These are phyloP conservation scores for Pipistrellus pipistrellus DNA, from an alignment of 2,797 vertebrate genomes.

Conservation along the genomic window DNA sequence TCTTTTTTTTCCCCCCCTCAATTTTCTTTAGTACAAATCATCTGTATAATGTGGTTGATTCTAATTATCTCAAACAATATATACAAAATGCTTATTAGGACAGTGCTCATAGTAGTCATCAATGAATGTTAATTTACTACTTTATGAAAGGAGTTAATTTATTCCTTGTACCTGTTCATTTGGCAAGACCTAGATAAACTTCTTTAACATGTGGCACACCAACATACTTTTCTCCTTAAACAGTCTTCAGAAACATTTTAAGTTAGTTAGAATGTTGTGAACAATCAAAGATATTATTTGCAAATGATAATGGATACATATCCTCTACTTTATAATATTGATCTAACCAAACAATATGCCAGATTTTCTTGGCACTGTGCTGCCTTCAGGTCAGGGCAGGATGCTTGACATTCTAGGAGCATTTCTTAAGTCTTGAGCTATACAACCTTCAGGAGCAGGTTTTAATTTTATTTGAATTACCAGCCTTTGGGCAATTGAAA, in stretches of 20 bases:
- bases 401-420: not conserved
- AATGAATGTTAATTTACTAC: constrained; percentile 45
- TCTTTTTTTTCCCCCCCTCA: not conserved
- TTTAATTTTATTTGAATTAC: constrained; percentile 53
- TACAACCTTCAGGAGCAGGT: not conserved
- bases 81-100: not conserved
- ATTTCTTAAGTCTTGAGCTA: not conserved
- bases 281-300: not conserved
- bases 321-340: not conserved
- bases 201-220: constrained; percentile 11
- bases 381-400: constrained; percentile 38
- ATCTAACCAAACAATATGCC: not conserved
- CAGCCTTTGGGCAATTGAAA: not conserved
- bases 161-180: constrained; percentile 38
- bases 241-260: constrained; percentile 41
- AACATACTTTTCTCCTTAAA: constrained; percentile 52
- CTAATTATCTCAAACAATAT: not conserved
- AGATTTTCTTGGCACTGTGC: not conserved
- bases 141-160: constrained; percentile 57
- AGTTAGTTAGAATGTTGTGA: constrained; percentile 31
- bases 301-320: not conserved
- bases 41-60: constrained; percentile 5
- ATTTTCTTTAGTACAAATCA: constrained; percentile 45
- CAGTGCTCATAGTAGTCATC: not conserved
- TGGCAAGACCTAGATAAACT: constrained; percentile 38